A percentile compares a stretch with the other conserved stretches of the same genome.
phyloP scores from a whole-genome alignment of 2,113 vertebrate species.

The Dasyprocta punctata region DNA sequence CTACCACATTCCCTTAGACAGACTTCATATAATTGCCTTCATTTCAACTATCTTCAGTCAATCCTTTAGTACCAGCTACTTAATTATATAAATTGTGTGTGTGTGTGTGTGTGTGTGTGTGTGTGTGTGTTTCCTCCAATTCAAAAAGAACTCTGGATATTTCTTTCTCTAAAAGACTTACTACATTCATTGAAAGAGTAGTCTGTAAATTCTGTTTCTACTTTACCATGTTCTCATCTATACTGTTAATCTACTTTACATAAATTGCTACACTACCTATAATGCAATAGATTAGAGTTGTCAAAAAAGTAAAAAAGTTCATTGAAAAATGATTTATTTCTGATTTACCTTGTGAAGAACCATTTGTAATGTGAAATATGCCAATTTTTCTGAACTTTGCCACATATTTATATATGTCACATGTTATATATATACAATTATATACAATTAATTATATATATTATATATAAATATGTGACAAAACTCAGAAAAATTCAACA shows the following conservation, averaged over 20 bases:
- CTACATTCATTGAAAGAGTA: neutral
- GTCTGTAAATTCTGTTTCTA: neutral
- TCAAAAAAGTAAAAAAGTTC: neutral
- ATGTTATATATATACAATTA: neutral
- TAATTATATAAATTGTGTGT: neutral
- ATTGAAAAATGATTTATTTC: slow-evolving; percentile 1
- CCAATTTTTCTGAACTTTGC: neutral
- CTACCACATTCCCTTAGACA: neutral
- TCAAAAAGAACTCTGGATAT: slow-evolving; percentile 23
- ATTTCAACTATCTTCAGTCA: neutral
- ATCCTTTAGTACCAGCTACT: neutral
- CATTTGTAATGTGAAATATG: neutral
- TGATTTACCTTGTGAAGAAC: neutral
- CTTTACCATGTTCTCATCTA: neutral
- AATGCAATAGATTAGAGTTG: neutral
- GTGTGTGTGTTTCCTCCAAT: neutral
- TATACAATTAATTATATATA: too few species aligned
- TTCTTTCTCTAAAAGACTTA: neutral
- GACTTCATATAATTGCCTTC: neutral
- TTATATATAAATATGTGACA: neutral
- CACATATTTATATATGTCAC: neutral
- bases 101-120: neutral
- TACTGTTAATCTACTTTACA: neutral
- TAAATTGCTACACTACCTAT: neutral
- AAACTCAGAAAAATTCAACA: neutral